A percentile compares a stretch with the other conserved stretches of the same genome.
These are phyloP conservation scores for Microchirus variegatus DNA, from an alignment of 2,797 vertebrate genomes.

Conservation along the genomic window DNA sequence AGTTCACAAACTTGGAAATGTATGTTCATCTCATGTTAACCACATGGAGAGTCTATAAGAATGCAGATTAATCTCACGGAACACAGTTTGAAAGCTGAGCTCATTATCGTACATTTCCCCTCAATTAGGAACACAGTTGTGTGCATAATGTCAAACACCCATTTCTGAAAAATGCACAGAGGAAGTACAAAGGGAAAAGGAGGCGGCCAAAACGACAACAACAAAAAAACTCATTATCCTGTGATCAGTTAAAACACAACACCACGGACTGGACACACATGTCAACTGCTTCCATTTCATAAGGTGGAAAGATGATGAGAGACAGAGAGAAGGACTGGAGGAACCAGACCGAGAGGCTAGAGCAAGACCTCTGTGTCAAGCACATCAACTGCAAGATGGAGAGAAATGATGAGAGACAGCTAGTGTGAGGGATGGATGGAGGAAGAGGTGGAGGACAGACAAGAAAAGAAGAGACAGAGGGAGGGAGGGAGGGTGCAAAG, in stretches of 20 bases:
- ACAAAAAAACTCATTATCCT: conserved; percentile 13
- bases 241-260: conserved; percentile 17
- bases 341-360: neutral
- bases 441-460: conserved; percentile 16
- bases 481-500: conserved; percentile 24
- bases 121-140: neutral
- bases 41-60: conserved; percentile 32
- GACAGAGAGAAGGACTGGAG: conserved; percentile 22
- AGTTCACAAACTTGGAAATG: conserved; percentile 36
- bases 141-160: neutral
- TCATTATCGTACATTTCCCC: neutral
- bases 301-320: conserved; percentile 29
- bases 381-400: conserved; percentile 27
- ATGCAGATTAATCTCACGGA: conserved; percentile 21
- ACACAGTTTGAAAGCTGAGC: neutral
- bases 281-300: conserved; percentile 31
- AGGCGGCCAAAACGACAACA: neutral
- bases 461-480: neutral
- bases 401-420: conserved; percentile 34
- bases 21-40: conserved; percentile 35
- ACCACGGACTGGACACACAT: conserved; percentile 4
- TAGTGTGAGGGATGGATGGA: conserved; percentile 31
- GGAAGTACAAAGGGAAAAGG: neutral
- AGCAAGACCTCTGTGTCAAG: conserved; percentile 41
- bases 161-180: neutral